A percentile compares a stretch with the other conserved stretches of the same genome.
Conservation (phyloP, 1,140 invertebrate genomes). For the Plodia interpunctella region DNA sequence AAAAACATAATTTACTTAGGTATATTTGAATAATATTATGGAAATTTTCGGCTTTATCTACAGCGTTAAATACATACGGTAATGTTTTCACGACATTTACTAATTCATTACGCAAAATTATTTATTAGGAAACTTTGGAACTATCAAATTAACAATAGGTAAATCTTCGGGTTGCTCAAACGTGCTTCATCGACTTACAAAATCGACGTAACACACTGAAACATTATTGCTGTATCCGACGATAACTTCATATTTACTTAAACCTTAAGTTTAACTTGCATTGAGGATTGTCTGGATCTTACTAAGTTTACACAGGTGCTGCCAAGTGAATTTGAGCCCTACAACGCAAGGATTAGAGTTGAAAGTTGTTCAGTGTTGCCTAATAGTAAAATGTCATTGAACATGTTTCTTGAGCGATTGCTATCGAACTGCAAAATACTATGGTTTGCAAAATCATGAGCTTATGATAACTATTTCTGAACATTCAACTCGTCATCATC, state of each 20-base stretch:
- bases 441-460: constrained; percentile 19
- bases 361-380: constrained; percentile 8
- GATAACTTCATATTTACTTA: neutral
- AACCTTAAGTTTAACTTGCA: neutral
- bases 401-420: constrained; percentile 35
- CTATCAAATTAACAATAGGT: constrained; percentile 3
- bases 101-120: neutral
- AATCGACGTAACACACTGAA: neutral
- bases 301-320: neutral
- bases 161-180: neutral
- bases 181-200: neutral
- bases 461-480: neutral
- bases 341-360: neutral
- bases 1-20: no score
- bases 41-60: no score
- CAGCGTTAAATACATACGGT: no score
- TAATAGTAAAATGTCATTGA: constrained; percentile 29
- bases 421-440: constrained; percentile 36
- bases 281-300: neutral
- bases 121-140: neutral
- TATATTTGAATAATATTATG: no score
- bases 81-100: no score
- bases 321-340: neutral
- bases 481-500: no score
- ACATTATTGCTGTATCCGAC: neutral